Evolutionary conservation across 2,113 vertebrate species (phyloP), one percentile per base, ranked within the genome.

Genomic region (Zosterops borbonicus): DNA sequence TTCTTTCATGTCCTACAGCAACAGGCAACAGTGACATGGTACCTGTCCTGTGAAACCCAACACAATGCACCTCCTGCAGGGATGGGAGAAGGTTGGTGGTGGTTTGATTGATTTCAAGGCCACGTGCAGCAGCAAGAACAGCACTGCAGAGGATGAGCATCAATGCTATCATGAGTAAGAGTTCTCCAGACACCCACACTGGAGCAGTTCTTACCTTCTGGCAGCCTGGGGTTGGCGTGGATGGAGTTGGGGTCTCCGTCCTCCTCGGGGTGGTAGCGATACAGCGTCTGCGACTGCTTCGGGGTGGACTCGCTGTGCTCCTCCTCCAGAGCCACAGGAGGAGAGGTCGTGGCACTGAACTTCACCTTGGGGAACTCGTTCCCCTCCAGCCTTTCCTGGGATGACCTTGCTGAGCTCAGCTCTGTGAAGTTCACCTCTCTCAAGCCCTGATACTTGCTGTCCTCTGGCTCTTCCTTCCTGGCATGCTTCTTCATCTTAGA

Each of bases 141-240:
- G 19, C 10, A 67, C 11, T 44, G 14, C 29, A 76, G 60, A 8
- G 21, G 33, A 39, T 5, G 35, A 8, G 31, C 59, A 76, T 22
- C 89, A 80, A 10, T 0, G 1, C 35, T 19, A 25, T 2, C 8
- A 11, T 0, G 9, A 70, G 37, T 8, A 41, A 63, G 63, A 7
- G 21, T 1, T 59, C 71, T 50, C 49, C 31, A 67, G 52, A 31
- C 60, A 71, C 18, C 50, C 5, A 25, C 19, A 9, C 29, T 2
- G n/a, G 52, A 44, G 50, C 2, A 12, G 37, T 8, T 44, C 99
- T 99, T 97, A 99, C 99, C 98, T 96, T 96, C 96, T 47, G 97
- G 78, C 19, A 95, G 71, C 93, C 97, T 97, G 92, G 92, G 92
- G 46, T 88, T 86, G 46, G 95, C 71, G 5, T 97, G 94, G 79